Evolutionary conservation across 2,113 vertebrate species (phyloP).

Genomic region (Cervus canadensis): DNA sequence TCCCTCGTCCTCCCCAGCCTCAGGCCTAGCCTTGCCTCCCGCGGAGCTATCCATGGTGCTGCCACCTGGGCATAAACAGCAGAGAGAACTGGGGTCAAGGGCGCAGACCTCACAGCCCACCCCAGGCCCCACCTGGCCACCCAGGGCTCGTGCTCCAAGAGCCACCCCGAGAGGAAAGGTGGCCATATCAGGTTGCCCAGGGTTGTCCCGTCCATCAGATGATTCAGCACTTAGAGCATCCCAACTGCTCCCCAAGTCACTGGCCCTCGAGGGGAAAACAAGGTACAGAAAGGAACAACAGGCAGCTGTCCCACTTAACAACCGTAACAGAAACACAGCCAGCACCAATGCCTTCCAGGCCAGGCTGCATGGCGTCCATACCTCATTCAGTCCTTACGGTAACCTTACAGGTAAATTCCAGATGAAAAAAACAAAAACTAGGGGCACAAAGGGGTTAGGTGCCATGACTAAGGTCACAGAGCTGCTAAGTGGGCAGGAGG

Average conservation of each 20-base stretch:
- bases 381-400: not conserved
- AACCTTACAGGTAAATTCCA: not conserved
- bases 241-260: not conserved
- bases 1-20: conserved; percentile 88
- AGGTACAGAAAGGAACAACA: not conserved
- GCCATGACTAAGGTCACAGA: not conserved
- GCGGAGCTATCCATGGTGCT: conserved; percentile 84
- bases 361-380: not conserved
- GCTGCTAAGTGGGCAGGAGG: not conserved
- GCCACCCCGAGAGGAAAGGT: not conserved
- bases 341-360: not conserved
- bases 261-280: not conserved
- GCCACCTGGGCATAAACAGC: conserved; percentile 91
- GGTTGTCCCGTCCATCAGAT: not conserved
- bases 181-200: not conserved
- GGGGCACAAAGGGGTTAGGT: not conserved
- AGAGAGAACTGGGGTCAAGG: conserved; percentile 80
- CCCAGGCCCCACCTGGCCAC: not conserved
- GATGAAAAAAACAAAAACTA: not conserved
- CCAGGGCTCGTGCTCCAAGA: not conserved
- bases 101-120: not conserved
- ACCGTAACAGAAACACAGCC: not conserved
- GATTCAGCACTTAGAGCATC: not conserved
- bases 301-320: not conserved
- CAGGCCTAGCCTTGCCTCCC: conserved; percentile 84